phyloP scores from a whole-genome alignment of 2,888 invertebrate genomes.

The Oxytorus armatus region DNA sequence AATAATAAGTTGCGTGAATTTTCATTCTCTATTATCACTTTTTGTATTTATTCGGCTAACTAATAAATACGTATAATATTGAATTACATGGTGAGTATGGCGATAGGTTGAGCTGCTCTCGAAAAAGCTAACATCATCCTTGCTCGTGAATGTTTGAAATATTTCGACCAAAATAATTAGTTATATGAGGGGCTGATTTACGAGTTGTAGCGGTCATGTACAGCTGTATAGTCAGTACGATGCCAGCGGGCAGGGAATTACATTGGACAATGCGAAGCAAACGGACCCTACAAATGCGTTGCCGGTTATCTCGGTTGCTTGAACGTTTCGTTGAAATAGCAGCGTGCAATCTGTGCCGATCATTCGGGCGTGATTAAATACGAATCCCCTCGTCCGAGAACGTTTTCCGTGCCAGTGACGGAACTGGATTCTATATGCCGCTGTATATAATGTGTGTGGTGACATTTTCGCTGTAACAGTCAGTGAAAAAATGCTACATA shows the following conservation, averaged over 20 bases:
- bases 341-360: slow-evolving; percentile 39
- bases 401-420: slow-evolving; percentile 66
- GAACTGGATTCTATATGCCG: slow-evolving; percentile 25
- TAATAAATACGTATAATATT: background rate
- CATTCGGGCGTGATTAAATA: slow-evolving; percentile 67
- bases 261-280: slow-evolving; percentile 59
- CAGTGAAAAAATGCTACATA: slow-evolving; percentile 3
- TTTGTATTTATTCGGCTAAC: background rate
- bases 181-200: background rate
- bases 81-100: background rate
- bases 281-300: slow-evolving; percentile 62
- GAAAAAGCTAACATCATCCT: background rate
- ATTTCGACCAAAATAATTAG: slow-evolving; percentile 49
- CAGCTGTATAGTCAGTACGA: slow-evolving; percentile 14
- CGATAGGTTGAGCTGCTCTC: background rate
- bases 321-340: slow-evolving; percentile 54
- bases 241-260: slow-evolving; percentile 13
- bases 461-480: slow-evolving; percentile 2
- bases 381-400: slow-evolving; percentile 56
- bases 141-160: slow-evolving; percentile 7
- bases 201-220: slow-evolving; percentile 22
- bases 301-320: slow-evolving; percentile 55
- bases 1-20: background rate
- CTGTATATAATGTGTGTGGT: background rate
- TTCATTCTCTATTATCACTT: background rate